A percentile compares a stretch with the other conserved stretches of the same genome.
Evolutionary conservation across 1,140 invertebrate genomes (phyloP).

Genomic region (Hermatobates lingyangjiaoensis): DNA sequence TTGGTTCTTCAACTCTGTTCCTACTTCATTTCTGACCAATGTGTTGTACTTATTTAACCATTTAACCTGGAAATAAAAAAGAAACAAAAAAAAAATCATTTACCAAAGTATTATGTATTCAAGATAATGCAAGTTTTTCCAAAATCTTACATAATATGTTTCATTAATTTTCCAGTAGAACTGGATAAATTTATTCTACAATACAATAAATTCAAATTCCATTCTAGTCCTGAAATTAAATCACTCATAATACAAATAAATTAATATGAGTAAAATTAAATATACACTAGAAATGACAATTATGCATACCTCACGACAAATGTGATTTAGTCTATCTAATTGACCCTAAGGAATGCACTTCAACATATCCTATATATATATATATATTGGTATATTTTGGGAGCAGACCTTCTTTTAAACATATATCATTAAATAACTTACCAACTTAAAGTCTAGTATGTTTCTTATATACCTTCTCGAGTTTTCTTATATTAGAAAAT

Average conservation of each 20-base stretch:
- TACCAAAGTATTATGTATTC: background rate
- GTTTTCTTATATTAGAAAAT: too few relatives aligned
- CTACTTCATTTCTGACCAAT: slow-evolving; percentile 44
- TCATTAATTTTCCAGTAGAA: background rate
- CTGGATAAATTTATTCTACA: background rate
- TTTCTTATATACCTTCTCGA: too few relatives aligned
- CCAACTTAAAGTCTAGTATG: too few relatives aligned
- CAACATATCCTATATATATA: too few relatives aligned
- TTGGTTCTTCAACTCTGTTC: slow-evolving; percentile 45
- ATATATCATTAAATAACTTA: too few relatives aligned
- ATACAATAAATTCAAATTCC: background rate
- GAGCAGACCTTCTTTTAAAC: too few relatives aligned
- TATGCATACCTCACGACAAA: too few relatives aligned
- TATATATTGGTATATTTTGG: too few relatives aligned
- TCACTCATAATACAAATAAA: background rate
- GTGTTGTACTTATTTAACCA: slow-evolving; percentile 65
- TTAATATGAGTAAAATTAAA: too few relatives aligned
- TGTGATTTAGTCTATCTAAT: too few relatives aligned
- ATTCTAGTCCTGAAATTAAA: background rate
- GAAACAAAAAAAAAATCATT: background rate
- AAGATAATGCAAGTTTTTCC: background rate
- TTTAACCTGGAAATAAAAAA: slow-evolving; percentile 33
- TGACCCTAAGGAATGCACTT: too few relatives aligned
- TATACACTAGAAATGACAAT: too few relatives aligned
- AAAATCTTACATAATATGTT: background rate